Percentiles rank a stretch among this genome's conserved stretches.
These are phyloP conservation scores for Coronaproctus castanopsis DNA, from an alignment of 2,888 invertebrate genomes.

Conservation along the genomic window DNA sequence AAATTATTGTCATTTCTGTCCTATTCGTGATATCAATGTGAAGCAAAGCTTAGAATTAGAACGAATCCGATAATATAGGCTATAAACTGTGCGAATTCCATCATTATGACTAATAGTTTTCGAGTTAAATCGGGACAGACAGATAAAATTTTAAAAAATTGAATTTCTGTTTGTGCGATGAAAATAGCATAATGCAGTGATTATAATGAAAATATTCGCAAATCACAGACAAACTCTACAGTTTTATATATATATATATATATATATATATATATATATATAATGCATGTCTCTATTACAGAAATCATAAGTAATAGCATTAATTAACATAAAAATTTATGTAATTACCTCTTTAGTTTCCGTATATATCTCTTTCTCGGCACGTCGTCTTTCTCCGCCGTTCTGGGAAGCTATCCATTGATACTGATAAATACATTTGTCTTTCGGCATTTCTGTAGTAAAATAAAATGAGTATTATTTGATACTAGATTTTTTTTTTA, in stretches of 20 bases:
- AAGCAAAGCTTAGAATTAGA: too few species aligned
- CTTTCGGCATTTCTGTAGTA: slow-evolving; percentile 36
- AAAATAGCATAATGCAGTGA: too few species aligned
- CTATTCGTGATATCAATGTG: too few species aligned
- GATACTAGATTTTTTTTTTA: too few species aligned
- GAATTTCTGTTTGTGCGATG: too few species aligned
- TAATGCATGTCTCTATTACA: neutral
- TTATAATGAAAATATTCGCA: neutral
- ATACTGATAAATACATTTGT: slow-evolving; percentile 41
- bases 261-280: neutral
- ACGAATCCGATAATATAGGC: too few species aligned
- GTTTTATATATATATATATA: neutral
- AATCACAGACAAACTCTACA: neutral
- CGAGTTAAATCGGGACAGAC: too few species aligned
- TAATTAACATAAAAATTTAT: neutral
- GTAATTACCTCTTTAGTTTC: slow-evolving; percentile 33
- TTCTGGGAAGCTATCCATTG: slow-evolving; percentile 33
- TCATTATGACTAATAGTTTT: too few species aligned
- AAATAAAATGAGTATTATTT: slow-evolving; percentile 5
- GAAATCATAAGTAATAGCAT: neutral
- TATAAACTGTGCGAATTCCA: too few species aligned
- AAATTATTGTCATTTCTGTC: too few species aligned
- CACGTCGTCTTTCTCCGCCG: slow-evolving; percentile 33
- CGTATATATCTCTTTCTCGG: slow-evolving; percentile 28
- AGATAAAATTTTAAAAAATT: too few species aligned